Conservation (phyloP, 1,140 invertebrate species). For the Metaphire vulgaris region DNA sequence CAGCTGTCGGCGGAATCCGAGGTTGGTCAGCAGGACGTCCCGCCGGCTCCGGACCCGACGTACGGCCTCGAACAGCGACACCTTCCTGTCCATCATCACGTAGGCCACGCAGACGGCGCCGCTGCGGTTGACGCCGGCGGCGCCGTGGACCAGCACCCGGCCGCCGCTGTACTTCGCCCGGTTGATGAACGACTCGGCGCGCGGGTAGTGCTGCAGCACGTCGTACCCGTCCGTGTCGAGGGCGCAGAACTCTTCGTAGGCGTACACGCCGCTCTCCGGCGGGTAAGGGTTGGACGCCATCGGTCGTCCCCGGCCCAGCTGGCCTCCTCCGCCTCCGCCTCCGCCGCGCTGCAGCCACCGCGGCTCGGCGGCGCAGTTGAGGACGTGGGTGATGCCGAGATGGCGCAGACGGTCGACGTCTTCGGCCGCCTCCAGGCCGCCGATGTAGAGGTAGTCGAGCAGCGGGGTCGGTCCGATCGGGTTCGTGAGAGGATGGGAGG, state of each 20-base stretch:
- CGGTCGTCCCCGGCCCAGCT: too few relatives aligned
- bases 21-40: slow-evolving; percentile 1
- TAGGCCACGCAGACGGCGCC: slow-evolving; percentile 8
- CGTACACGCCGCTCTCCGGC: background rate
- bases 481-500: background rate
- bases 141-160: background rate
- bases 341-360: background rate
- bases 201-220: slow-evolving; percentile 3
- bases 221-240: background rate
- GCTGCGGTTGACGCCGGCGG: slow-evolving; percentile 2
- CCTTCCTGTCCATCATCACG: background rate
- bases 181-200: slow-evolving; percentile 4
- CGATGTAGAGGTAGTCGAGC: slow-evolving; percentile 23
- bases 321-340: too few relatives aligned
- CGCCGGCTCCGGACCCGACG: background rate
- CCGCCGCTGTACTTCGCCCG: background rate
- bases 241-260: background rate
- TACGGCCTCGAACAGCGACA: slow-evolving; percentile 1
- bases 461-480: background rate
- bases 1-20: background rate
- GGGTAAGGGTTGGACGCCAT: background rate
- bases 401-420: background rate
- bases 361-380: slow-evolving; percentile 9
- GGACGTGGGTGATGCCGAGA: slow-evolving; percentile 15
- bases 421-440: background rate